Evolutionary conservation across 2,113 vertebrate species (phyloP), one percentile per base, ranked within the genome.

Genomic region (Dicentrarchus labrax): DNA sequence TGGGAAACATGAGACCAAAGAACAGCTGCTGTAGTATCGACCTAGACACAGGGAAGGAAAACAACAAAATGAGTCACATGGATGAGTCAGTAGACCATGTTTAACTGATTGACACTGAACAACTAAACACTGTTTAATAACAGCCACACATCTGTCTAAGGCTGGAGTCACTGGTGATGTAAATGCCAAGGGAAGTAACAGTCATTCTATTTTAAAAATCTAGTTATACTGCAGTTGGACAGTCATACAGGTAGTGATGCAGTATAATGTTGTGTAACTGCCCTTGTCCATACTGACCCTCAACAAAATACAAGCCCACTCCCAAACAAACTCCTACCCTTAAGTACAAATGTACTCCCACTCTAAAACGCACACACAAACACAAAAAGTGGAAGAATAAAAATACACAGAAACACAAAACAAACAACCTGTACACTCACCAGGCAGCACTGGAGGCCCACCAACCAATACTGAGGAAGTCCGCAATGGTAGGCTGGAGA

Each of bases 381-480:
- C 38, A 65, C 10, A 72, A 30, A 41, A 48, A 65, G 13, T 45
- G 50, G 41, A 56, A 61, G 62, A 74, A 62, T 30, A 30, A 30
- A 30, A 30, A 30, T 30, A 30, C 30, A 30, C 30, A 30, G 30
- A 30, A 30, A 30, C 45, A 61, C 13, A 41, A 54, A 74, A 57
- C n/a, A 30, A 30, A 2, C 21, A 74, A 73, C 39, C 45, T 70
- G 66, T n/a, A 39, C 21, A 85, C 97, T 97, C 94, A 99, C 98
- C 98, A 99, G 78, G 97, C 97, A 59, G 97, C 97, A 85, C 94
- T 97, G 3, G 98, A 98, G 36, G 98, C 97, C 98, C 98, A 99
- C 98, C 98, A 99, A 86, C 98, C 97, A 72, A 99, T 92, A 15
- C 96, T 97, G 75, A 99, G 94, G 82, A 99, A 86, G 89, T 99